Evolutionary conservation across 2,888 invertebrate species (phyloP).

Genomic region (Scelioninae gen. 2): DNA sequence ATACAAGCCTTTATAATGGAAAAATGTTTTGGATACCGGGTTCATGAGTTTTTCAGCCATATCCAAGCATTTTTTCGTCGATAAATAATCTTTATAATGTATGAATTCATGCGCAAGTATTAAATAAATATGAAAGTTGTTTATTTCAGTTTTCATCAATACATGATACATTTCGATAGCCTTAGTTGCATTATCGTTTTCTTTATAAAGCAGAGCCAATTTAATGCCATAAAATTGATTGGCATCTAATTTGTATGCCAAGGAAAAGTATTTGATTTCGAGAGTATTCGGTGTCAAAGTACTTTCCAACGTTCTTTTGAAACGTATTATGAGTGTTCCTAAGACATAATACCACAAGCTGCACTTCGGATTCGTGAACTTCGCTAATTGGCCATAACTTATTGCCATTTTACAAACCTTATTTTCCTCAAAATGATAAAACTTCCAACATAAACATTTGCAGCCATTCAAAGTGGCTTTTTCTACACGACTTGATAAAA

Average conservation of each 20-base stretch:
- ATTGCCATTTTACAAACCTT: no score
- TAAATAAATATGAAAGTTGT: constrained; percentile 3
- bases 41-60: neutral
- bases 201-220: constrained; percentile 25
- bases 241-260: neutral
- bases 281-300: neutral
- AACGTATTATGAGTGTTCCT: no score
- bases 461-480: no score
- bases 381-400: no score
- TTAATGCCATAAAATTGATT: constrained; percentile 11
- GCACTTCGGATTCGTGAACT: neutral
- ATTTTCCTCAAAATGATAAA: no score
- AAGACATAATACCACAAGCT: no score
- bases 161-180: constrained; percentile 9
- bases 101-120: constrained; percentile 19
- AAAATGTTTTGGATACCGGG: neutral
- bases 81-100: neutral
- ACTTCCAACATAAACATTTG: no score
- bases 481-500: no score
- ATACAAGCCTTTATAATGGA: constrained; percentile 17
- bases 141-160: neutral
- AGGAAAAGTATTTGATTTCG: constrained; percentile 9
- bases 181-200: neutral
- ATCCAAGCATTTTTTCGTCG: constrained; percentile 12
- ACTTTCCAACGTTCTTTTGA: no score